Base-by-base conservation (phyloP, 2,888 invertebrate genomes). In the Plebejus anna region DNA sequence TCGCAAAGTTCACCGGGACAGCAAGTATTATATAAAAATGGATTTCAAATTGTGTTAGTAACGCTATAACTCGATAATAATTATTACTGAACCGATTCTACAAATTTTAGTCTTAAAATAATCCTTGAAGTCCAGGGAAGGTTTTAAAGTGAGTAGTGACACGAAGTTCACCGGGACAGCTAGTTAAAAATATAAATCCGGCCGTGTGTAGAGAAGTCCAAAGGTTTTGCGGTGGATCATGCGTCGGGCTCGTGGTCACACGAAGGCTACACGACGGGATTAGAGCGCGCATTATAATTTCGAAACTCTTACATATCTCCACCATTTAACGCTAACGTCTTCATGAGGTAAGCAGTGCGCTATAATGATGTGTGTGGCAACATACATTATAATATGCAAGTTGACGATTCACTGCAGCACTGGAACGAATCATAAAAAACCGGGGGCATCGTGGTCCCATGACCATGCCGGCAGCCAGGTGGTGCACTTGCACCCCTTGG, bases 231-330 rank as follows among this genome's bases (percentile, higher is more conserved):
- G 28, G 61, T 61, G 57, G 16, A 61, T 61, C 28, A 66, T 3
- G 11, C 66, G 2, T 32, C 13, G 28, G 66, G 66, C 66, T 66
- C 66, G 66, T 66, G 66, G 66, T 66, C 32, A 36, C 32, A 66
- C 32, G 66, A 66, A 66, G 66, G 66, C 66, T 66, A 13, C 66
- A 1, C 22, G 32, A 66, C 66, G 66, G 66, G 66, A 66, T 66
- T 66, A 36, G 66, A 66, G 66, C 32, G 59, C 22, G 32, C 16
- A 66, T 66, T 66, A 42, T 71, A 6, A 72, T 72, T 72, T 72
- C 72, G 72, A 72, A 72, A 72, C 51, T 72, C 72, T 42, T 28
- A 72, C 72, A 72, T 42, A 47, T 72, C 71, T 71, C 11, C 72
- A 72, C 51, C 22, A 71, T 71, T 71, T n/a, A 42, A 72, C 51